phyloP scores from a whole-genome alignment of 1,140 invertebrate genomes.

The Apis cerana region DNA sequence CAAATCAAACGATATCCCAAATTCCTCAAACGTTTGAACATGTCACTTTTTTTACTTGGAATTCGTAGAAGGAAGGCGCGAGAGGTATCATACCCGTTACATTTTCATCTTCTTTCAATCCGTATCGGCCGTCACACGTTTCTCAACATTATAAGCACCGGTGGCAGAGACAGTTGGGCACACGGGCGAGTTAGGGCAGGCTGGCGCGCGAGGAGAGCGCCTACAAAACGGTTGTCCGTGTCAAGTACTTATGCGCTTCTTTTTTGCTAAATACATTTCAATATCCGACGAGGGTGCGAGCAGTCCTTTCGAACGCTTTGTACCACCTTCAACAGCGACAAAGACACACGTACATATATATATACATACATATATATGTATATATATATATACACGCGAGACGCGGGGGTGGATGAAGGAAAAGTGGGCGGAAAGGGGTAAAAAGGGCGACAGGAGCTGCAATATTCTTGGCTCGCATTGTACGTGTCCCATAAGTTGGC shows the following conservation, averaged over 20 bases:
- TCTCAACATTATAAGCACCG: constrained; percentile 43
- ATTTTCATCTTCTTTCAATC: constrained; percentile 47
- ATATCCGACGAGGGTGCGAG: constrained; percentile 61
- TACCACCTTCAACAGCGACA: neutral
- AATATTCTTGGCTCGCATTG: constrained; percentile 78
- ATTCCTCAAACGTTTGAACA: neutral
- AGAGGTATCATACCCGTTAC: neutral
- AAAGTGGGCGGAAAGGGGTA: constrained; percentile 37
- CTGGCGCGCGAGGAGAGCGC: neutral
- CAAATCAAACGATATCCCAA: neutral
- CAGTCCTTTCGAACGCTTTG: constrained; percentile 55
- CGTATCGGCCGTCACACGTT: constrained; percentile 48
- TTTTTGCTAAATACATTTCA: constrained; percentile 72
- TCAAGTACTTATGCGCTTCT: constrained; percentile 45
- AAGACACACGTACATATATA: too few species aligned
- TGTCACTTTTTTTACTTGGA: neutral
- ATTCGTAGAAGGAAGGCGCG: neutral
- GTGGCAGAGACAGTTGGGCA: constrained; percentile 44
- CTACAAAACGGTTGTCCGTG: constrained; percentile 50
- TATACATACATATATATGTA: too few species aligned
- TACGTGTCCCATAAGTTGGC: constrained; percentile 79
- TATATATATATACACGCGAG: neutral
- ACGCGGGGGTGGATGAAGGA: constrained; percentile 30
- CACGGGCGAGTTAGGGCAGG: constrained; percentile 3
- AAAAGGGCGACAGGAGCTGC: constrained; percentile 66